Percentiles rank a stretch among this genome's conserved stretches.
phyloP scores from a whole-genome alignment of 2,797 vertebrate genomes.

The Chelon labrosus region DNA sequence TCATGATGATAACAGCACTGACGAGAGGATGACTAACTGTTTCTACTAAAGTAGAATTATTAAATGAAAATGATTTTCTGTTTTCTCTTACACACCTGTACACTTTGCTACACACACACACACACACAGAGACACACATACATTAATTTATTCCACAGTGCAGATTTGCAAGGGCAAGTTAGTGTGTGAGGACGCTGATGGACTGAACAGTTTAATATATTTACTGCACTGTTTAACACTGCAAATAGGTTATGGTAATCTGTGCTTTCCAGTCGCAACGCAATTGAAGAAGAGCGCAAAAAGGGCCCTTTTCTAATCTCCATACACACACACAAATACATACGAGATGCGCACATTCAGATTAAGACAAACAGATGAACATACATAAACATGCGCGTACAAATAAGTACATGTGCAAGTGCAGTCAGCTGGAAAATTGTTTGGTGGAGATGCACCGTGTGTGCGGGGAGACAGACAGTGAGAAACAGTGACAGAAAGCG shows the following conservation, averaged over 20 bases:
- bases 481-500: conserved; percentile 41
- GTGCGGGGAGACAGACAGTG: conserved; percentile 34
- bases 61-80: neutral
- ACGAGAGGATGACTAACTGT: neutral
- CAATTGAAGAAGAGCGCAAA: conserved; percentile 35
- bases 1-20: neutral
- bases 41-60: neutral
- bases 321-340: conserved; percentile 27
- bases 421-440: conserved; percentile 71
- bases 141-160: conserved; percentile 12
- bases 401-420: conserved; percentile 35
- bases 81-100: neutral
- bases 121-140: neutral
- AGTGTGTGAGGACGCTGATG: conserved; percentile 50
- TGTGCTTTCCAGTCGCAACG: conserved; percentile 55
- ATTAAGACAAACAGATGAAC: conserved; percentile 13
- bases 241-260: conserved; percentile 77
- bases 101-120: neutral
- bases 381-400: conserved; percentile 40
- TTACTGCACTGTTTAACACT: conserved; percentile 68
- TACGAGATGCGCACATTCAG: neutral
- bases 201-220: conserved; percentile 65
- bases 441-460: conserved; percentile 47
- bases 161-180: conserved; percentile 45
- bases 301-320: conserved; percentile 51